Percentiles rank a stretch among this genome's conserved stretches.
These are phyloP conservation scores for Tolmerus cingulatus DNA, from an alignment of 2,888 invertebrate genomes.

Conservation along the genomic window DNA sequence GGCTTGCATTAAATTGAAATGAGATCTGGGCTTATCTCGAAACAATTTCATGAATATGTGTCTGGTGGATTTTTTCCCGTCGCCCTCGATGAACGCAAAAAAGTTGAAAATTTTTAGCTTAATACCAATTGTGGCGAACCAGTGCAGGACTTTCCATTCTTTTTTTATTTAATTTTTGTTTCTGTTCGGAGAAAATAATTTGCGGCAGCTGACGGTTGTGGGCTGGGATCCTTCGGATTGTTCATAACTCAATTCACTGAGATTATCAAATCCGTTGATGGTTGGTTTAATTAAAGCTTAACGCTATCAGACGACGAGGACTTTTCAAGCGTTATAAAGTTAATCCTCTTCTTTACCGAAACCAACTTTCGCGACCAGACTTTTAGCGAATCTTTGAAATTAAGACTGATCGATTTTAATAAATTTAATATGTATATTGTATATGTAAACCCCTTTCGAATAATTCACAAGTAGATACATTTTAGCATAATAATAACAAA, in stretches of 20 bases:
- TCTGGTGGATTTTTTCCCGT: background rate
- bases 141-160: background rate
- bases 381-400: too few relatives aligned
- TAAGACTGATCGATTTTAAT: too few relatives aligned
- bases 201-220: background rate
- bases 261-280: background rate
- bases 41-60: slow-evolving; percentile 40
- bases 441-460: too few relatives aligned
- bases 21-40: slow-evolving; percentile 43
- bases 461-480: too few relatives aligned
- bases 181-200: background rate
- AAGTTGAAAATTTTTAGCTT: background rate
- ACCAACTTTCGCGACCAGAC: background rate
- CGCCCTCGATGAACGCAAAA: background rate
- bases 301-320: background rate
- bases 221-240: background rate
- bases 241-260: background rate
- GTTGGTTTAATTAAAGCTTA: background rate
- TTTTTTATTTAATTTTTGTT: background rate
- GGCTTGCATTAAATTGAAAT: slow-evolving; percentile 43
- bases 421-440: too few relatives aligned
- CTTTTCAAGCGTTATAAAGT: background rate
- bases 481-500: too few relatives aligned
- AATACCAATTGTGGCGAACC: background rate
- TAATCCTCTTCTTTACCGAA: background rate